Base-by-base conservation (phyloP, 2,888 invertebrate species). In the Lathronympha strigana region DNA sequence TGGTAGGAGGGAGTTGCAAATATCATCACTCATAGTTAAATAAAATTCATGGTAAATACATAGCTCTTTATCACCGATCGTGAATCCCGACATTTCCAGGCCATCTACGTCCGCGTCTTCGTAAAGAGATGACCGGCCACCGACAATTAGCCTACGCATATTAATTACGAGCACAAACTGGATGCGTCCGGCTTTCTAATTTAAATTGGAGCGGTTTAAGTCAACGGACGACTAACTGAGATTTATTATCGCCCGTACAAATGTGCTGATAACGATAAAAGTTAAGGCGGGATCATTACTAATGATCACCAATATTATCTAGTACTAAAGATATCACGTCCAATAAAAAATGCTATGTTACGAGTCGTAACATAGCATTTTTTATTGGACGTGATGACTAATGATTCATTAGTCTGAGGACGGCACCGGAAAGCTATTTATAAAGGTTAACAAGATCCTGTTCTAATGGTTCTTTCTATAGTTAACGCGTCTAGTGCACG, bases 81-180 rank as follows among this genome's bases (percentile, higher is more conserved):
- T 28, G 19, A 38, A 45, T 58, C 17, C 31, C 19, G 62, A 67
- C 57, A 21, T 57, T 58, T 67, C 67, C 67, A 63, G 64, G 58
- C 36, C 49, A 60, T 60, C 66, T 40, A 31, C 36, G 55, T 69
- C 54, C 54, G 70, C 61, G 72, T 73, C 69, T 57, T 57, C 55
- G 67, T 68, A 86, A 86, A 84, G 80, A 87, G 86, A 85, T 83
- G 86, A 82, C 84, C 82, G 81, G 76, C 82, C 81, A 79, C 79
- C 73, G 76, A 85, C 87, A 86, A 90, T 88, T 90, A 88, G 80
- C 88, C 84, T 87, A 87, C 87, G 86, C 84, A 75, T 83, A 86
- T 86, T 90, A 88, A 88, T 88, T 87, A 84, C 80, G 76, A 75
- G 75, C 80, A 78, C 79, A 81, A 85, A 85, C 83, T 78, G 75